Evolutionary conservation across 2,797 vertebrate species (phyloP).

Genomic region (Aeoliscus strigatus): DNA sequence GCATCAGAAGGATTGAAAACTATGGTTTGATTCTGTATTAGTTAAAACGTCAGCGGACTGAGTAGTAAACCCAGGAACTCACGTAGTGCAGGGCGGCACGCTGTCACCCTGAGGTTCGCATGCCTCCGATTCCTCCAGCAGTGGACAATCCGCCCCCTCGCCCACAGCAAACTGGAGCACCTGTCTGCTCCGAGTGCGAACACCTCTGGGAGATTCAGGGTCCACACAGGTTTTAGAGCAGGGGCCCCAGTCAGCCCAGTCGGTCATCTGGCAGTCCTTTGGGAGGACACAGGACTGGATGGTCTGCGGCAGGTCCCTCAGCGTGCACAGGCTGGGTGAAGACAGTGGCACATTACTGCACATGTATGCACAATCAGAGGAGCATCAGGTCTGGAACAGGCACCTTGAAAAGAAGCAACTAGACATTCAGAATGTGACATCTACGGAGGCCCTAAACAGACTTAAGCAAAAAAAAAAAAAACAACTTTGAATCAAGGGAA

Average conservation of each 20-base stretch:
- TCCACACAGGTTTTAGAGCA: slow-evolving; percentile 86
- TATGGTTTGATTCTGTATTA: slow-evolving; percentile 7
- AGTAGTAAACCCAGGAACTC: slow-evolving; percentile 61
- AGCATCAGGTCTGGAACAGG: not conserved
- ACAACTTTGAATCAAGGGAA: too few species aligned
- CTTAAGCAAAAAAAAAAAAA: too few species aligned
- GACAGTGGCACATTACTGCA: not conserved
- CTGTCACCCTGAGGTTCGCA: slow-evolving; percentile 80
- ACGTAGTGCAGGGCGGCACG: slow-evolving; percentile 82
- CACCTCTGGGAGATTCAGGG: slow-evolving; percentile 71
- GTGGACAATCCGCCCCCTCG: slow-evolving; percentile 77
- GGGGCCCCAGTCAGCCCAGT: slow-evolving; percentile 85
- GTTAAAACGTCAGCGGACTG: slow-evolving; percentile 8
- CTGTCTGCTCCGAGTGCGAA: slow-evolving; percentile 75
- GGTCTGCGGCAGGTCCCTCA: slow-evolving; percentile 83
- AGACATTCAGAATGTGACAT: too few species aligned
- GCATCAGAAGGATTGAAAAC: slow-evolving; percentile 15
- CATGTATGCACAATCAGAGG: not conserved
- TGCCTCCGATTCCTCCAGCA: slow-evolving; percentile 78
- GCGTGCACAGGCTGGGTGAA: slow-evolving; percentile 80
- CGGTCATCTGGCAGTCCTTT: slow-evolving; percentile 86
- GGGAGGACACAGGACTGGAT: slow-evolving; percentile 90
- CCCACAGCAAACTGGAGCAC: slow-evolving; percentile 83
- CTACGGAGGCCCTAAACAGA: too few species aligned
- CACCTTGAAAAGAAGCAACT: too few species aligned